Base-by-base conservation (phyloP, 1,140 invertebrate species). In the Drosophila biarmipes region DNA sequence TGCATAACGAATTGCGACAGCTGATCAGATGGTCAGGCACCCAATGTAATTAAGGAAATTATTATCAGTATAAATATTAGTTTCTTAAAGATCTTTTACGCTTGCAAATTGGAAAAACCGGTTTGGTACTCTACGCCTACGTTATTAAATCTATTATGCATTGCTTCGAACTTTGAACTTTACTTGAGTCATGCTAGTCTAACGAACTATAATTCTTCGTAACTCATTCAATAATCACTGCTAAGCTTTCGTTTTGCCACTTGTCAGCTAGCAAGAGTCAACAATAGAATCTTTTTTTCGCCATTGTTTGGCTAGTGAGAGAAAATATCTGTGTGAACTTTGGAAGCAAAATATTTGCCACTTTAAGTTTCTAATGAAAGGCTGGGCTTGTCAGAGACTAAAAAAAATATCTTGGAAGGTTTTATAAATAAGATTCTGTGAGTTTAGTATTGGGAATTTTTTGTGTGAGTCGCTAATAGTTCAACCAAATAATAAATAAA, bases 251-350 rank as follows among this genome's bases (percentile, higher is more conserved):
- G 24, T 8, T 37, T 61, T 31, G 43, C 63, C 42, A 35, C 15
- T 49, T 34, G 24, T 21, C n/a, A 34, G 38, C 42, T 14, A 14
- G 19, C 27, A 14, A 17, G 19, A 68, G 29, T 68, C 62, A 69
- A 69, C 66, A 69, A 69, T 42, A 46, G 63, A 67, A 67, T 63
- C 27, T 24, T 42, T 67, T 17, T 64, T 62, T 63, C 29, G 10
- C 63, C 24, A 17, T 55, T 69, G 27, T 67, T 64, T 66, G 34
- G 7, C 17, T 35, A 42, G 43, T 45, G 38, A 38, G 62, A 54
- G 63, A 68, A 68, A 66, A 42, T 49, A 63, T 48, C 35, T 63
- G 31, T 55, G 49, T 35, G 64, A 56, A 67, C 63, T 43, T 42
- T 48, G 63, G 31, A 63, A 63, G 21, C 19, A 40, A 51, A 67